phyloP scores from a whole-genome alignment of 1,140 invertebrate species.

The Sitophilus oryzae region DNA sequence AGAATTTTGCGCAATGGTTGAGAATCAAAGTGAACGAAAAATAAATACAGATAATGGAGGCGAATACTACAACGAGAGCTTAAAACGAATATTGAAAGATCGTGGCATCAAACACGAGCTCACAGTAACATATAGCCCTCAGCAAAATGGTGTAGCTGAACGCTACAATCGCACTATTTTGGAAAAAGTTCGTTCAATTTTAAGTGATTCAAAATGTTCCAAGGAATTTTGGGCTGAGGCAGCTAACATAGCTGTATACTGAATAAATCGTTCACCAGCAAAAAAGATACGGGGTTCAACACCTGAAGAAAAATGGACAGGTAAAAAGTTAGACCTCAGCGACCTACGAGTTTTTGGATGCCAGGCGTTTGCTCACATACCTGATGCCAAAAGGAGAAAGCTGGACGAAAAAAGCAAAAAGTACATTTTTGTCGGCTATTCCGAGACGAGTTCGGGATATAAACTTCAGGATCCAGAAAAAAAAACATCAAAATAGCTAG shows the following conservation, averaged over 20 bases:
- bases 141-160: slow-evolving; percentile 45
- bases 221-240: slow-evolving; percentile 39
- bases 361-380: no score
- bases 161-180: slow-evolving; percentile 36
- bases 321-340: no score
- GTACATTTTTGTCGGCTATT: no score
- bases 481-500: slow-evolving; percentile 7
- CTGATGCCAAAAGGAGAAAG: no score
- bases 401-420: no score
- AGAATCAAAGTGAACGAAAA: no score
- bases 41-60: no score
- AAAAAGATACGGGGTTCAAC: slow-evolving; percentile 32
- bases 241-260: slow-evolving; percentile 37
- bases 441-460: slow-evolving; percentile 42
- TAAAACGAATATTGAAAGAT: slow-evolving; percentile 28
- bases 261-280: slow-evolving; percentile 37
- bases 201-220: slow-evolving; percentile 38
- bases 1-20: no score
- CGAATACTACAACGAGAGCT: slow-evolving; percentile 36
- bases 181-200: slow-evolving; percentile 32
- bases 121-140: slow-evolving; percentile 41
- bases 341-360: no score
- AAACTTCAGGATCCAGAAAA: slow-evolving; percentile 26
- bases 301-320: no score
- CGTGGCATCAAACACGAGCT: slow-evolving; percentile 40